A percentile compares a stretch with the other conserved stretches of the same genome.
phyloP scores from a whole-genome alignment of 92 coral and sea anemone genomes.

The Palythoa grandis region DNA sequence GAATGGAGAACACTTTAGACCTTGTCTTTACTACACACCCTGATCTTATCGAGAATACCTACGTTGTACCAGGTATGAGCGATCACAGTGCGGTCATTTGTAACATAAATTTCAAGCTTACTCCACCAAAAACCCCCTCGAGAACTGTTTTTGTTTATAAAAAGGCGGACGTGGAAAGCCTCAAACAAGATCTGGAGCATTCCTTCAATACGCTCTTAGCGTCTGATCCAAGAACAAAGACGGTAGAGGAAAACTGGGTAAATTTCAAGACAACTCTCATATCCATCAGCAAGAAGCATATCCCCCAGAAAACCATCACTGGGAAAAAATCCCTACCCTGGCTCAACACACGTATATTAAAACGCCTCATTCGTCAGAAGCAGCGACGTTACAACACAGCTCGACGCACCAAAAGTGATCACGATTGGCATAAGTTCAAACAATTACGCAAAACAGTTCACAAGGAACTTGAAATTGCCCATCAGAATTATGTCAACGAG shows the following conservation, averaged over 20 bases:
- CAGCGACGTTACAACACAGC: too few species aligned
- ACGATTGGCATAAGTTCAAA: constrained; percentile 19
- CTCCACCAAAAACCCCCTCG: background rate
- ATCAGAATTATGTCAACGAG: constrained; percentile 15
- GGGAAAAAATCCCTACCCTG: constrained; percentile 1
- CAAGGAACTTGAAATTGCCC: constrained; percentile 14
- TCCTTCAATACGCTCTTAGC: constrained; percentile 1
- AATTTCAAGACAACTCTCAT: constrained; percentile 10
- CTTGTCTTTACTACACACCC: constrained; percentile 28
- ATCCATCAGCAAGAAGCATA: constrained; percentile 26
- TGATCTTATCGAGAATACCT: constrained; percentile 25
- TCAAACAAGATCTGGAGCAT: constrained; percentile 3
- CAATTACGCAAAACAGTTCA: constrained; percentile 18
- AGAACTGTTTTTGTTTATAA: constrained; percentile 12
- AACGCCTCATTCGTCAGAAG: constrained; percentile 29
- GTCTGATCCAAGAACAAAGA: background rate
- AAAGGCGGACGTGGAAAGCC: constrained; percentile 12
- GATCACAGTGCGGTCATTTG: constrained; percentile 33
- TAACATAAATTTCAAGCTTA: constrained; percentile 14
- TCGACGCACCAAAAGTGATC: too few species aligned
- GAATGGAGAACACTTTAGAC: constrained; percentile 29
- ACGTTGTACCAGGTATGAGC: constrained; percentile 31
- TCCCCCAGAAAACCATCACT: constrained; percentile 17
- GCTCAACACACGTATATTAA: constrained; percentile 13
- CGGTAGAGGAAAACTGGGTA: constrained; percentile 22